Evolutionary conservation across 2,797 vertebrate genomes (phyloP), one percentile per base, ranked within the genome.

Genomic region (Aselliscus stoliczkanus): DNA sequence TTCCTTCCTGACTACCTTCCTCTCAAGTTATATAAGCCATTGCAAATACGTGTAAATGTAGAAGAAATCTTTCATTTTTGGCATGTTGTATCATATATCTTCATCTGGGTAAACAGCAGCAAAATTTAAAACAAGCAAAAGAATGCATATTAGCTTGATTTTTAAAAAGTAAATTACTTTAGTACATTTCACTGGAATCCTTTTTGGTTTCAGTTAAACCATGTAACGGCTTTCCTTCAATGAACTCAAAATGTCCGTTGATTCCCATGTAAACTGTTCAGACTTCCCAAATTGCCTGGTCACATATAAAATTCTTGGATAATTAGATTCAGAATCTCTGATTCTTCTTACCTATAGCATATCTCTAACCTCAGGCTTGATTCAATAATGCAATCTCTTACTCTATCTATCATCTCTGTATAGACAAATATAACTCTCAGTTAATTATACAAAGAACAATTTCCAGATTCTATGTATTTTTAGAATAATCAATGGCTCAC

Each of bases 281-380:
- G 18, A 93, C 81, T 81, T 76, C 31, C 31, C 7, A 60, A 88
- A 31, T 76, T 87, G 39, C 39, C 58, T 81, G 72, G 44, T 13
- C 75, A 79, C 21, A 92, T 42, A 76, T n/a, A 62, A 80, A 69
- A 83, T 64, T 88, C 31, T 29, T 76, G 27, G 44, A 39, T 7
- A 70, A 58, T 56, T 56, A 86, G 44, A 88, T 70, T 86, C 34
- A 93, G 44, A 90, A 92, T 62, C 52, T 47, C 64, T 39, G 27
- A 37, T 47, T 62, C 37, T 80, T 94, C 90, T 97, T 93, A 98
- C 96, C 97, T 97, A 84, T 90, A 95, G 64, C 92, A 96, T 50
- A 91, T 56, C 54, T 97, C 95, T 81, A 88, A 69, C 73, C 95
- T 86, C 84, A 97, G 94, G 72, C 85, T 97, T 39, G 96, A 95